Percentiles rank a stretch among this genome's conserved stretches.
Evolutionary conservation across 2,888 invertebrate genomes (phyloP).

Genomic region (Hydriomena furcata): DNA sequence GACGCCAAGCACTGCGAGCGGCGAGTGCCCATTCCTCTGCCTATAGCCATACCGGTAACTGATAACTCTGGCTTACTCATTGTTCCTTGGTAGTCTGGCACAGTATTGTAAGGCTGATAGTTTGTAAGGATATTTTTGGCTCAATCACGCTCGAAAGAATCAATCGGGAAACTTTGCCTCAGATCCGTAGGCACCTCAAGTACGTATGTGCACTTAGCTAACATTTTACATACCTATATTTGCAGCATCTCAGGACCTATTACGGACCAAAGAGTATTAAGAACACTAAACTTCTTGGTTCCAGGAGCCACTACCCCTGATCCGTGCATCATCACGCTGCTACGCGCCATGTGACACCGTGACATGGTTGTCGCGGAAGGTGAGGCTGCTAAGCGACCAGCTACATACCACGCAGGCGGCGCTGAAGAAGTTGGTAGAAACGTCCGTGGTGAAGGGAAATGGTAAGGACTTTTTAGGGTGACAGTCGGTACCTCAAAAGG

Average conservation of each 20-base stretch:
- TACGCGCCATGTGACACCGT: constrained; percentile 86
- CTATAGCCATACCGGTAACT: constrained; percentile 59
- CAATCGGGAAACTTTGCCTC: no score
- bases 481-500: no score
- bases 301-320: constrained; percentile 68
- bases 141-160: no score
- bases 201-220: no score
- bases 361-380: constrained; percentile 81
- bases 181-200: no score
- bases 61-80: neutral
- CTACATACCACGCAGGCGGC: constrained; percentile 74
- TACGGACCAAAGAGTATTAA: no score
- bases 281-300: constrained; percentile 4
- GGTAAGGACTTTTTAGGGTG: constrained; percentile 21
- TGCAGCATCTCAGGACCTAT: no score
- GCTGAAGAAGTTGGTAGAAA: constrained; percentile 68
- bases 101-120: no score
- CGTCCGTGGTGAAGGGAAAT: constrained; percentile 52
- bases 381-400: constrained; percentile 81
- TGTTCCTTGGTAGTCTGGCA: constrained; percentile 1
- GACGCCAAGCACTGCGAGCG: constrained; percentile 84
- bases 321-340: constrained; percentile 80
- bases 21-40: constrained; percentile 50
- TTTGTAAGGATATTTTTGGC: no score
- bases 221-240: no score